These are phyloP conservation scores for Drosophila teissieri DNA, from an alignment of 1,140 invertebrate species.

Conservation along the genomic window DNA sequence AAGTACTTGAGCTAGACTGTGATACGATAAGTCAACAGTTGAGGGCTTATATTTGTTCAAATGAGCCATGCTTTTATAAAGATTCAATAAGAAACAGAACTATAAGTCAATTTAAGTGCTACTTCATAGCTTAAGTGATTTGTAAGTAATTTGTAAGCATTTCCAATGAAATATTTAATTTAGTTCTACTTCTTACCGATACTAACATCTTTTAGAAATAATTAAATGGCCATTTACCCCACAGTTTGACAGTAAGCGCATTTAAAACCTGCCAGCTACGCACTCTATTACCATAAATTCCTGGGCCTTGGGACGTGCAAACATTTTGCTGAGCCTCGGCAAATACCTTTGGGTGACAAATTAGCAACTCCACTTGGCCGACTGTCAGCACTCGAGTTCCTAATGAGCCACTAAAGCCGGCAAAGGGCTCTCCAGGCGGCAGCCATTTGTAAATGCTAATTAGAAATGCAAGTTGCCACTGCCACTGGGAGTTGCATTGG, in stretches of 20 bases:
- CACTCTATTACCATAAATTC: constrained; percentile 21
- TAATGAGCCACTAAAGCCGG: constrained; percentile 58
- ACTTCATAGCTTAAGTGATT: neutral
- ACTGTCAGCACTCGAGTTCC: constrained; percentile 54
- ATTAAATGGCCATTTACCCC: neutral
- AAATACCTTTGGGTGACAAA: constrained; percentile 53
- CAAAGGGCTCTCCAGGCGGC: constrained; percentile 42
- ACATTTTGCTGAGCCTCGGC: constrained; percentile 26
- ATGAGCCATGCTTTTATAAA: too few relatives aligned
- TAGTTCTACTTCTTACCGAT: neutral
- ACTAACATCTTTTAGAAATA: neutral
- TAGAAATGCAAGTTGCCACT: constrained; percentile 64
- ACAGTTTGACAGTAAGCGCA: constrained; percentile 11
- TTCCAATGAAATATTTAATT: too few relatives aligned
- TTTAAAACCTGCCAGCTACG: neutral
- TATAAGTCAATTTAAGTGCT: too few relatives aligned
- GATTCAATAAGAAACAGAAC: too few relatives aligned
- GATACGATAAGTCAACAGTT: constrained; percentile 1
- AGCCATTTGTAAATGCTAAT: constrained; percentile 80
- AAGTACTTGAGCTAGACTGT: neutral
- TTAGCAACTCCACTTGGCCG: constrained; percentile 29
- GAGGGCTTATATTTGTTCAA: neutral
- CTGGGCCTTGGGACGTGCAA: constrained; percentile 7
- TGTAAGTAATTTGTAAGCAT: neutral
- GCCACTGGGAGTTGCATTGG: constrained; percentile 9